Conservation (phyloP, 2,113 vertebrate genomes). For the Mormyrus lacerda region DNA sequence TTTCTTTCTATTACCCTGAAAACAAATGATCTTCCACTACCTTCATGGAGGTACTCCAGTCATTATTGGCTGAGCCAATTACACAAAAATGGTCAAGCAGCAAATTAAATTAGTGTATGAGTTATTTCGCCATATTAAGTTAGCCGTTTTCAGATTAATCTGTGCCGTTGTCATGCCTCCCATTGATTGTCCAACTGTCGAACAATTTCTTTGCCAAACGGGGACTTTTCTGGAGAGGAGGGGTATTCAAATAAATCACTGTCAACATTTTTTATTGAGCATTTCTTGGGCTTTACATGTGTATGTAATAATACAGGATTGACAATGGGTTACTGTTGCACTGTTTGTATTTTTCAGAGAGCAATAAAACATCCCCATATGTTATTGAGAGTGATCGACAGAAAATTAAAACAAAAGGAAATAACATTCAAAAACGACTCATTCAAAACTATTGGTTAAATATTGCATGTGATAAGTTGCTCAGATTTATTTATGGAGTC, state of each 20-base stretch:
- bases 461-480: background rate
- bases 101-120: background rate
- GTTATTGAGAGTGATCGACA: background rate
- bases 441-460: background rate
- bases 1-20: background rate
- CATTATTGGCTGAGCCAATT: conserved; percentile 1
- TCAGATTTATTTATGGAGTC: background rate
- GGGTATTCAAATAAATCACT: background rate
- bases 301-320: background rate
- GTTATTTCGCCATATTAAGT: background rate
- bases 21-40: background rate
- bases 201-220: conserved; percentile 2
- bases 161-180: background rate
- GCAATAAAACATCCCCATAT: background rate
- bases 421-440: background rate
- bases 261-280: background rate
- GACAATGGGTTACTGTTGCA: background rate
- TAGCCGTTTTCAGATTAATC: conserved; percentile 3
- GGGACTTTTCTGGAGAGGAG: background rate
- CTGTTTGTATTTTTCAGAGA: background rate
- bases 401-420: background rate
- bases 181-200: conserved; percentile 11
- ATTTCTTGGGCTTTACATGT: background rate
- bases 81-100: background rate
- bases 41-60: background rate